Base-by-base conservation (phyloP, 92 coral and sea anemone genomes). In the Porites evermanni region DNA sequence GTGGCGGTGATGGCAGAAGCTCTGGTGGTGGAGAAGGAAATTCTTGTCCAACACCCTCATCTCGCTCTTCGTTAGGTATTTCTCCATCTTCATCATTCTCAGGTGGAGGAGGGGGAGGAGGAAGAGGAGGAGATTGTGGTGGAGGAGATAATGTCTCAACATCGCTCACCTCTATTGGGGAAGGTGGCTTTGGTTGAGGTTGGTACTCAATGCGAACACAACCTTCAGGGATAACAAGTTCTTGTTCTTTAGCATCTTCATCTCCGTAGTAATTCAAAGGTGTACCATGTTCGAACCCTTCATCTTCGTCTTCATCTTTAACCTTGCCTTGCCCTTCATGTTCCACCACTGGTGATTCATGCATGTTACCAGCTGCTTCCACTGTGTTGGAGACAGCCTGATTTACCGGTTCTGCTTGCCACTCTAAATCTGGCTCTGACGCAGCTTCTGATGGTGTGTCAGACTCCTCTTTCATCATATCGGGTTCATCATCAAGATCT, bases 11-110 rank as follows among this genome's bases (percentile, higher is more conserved):
- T 0, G 98, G 98, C 64, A 94, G 71, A 13, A 94, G 88, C 83
- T 94, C 98, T 53, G 93, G 91, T 19, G 98, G 96, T 3, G 98
- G 96, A 1, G 95, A 92, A 23, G 98, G 98, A 26, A 95, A 96
- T 23, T 93, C 98, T 75, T 94, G 91, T 3, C 79, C 92, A 14
- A 72, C 94, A 18, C 87, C 91, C 29, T 59, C 88, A 13, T 85
- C 89, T 67, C 80, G 82, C n/a, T 73, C 53, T 68, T 87, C 94
- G 2, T 79, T 92, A 23, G 84, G 83, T 64, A 67, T 84, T 47
- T 79, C 90, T 47, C 89, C 94, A 74, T 70, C 91, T 63, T 89
- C 92, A 2, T 76, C 87, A 53, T 86, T 89, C 78, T 94, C 94
- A 12, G 93, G 94, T 78, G 92, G 91, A 12, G 76, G 86, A 26